A percentile compares a stretch with the other conserved stretches of the same genome.
Evolutionary conservation across 2,113 vertebrate genomes (phyloP).

Genomic region (Grantiella picta): DNA sequence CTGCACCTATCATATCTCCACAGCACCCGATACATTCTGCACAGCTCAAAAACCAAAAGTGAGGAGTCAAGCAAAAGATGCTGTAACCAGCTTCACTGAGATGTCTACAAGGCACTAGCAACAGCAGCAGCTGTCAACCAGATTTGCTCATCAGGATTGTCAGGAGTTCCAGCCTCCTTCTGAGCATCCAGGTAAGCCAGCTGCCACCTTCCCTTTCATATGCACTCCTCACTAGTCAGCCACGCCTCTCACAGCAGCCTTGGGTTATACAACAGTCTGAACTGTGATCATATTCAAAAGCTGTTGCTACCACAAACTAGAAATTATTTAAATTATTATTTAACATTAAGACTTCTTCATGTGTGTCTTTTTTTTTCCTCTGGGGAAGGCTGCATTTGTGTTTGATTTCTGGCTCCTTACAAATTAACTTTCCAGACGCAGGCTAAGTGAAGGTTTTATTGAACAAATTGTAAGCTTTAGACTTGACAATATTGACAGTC

Average conservation of each 20-base stretch:
- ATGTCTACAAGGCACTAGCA: background rate
- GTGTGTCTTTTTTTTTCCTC: background rate
- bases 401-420: background rate
- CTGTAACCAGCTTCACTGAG: background rate
- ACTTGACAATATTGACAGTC: background rate
- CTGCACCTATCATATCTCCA: rapidly evolving
- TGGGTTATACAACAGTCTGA: background rate
- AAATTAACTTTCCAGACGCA: background rate
- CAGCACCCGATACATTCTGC: background rate
- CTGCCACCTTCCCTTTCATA: background rate
- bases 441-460: background rate
- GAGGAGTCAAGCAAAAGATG: background rate
- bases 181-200: slow-evolving; percentile 21
- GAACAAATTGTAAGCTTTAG: background rate
- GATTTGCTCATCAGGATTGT: background rate
- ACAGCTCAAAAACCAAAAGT: background rate
- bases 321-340: background rate
- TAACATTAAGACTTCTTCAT: background rate
- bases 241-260: background rate
- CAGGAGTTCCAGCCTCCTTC: background rate
- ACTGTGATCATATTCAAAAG: background rate
- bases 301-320: background rate
- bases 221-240: background rate
- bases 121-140: background rate
- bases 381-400: background rate